Percentiles rank a stretch among this genome's conserved stretches.
Conservation (phyloP, 1,140 invertebrate genomes). For the Diuraphis noxia region DNA sequence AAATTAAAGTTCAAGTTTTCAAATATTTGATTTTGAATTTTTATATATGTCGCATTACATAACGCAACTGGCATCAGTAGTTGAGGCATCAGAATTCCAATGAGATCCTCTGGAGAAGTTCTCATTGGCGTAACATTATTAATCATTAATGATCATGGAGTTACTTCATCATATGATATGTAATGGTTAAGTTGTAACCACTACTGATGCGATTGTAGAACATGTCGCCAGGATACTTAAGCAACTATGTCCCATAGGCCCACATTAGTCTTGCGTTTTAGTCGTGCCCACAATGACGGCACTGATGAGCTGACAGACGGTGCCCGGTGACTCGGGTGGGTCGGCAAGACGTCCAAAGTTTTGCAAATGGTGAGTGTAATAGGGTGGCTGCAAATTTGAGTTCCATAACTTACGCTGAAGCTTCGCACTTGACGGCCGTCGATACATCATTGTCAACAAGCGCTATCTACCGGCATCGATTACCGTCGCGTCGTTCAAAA, state of each 20-base stretch:
- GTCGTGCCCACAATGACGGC: too few species aligned
- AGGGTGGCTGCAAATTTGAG: too few species aligned
- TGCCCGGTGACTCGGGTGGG: too few species aligned
- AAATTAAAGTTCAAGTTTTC: too few species aligned
- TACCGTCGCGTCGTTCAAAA: background rate
- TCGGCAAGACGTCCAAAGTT: background rate
- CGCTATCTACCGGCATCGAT: background rate
- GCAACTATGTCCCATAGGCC: fast-evolving
- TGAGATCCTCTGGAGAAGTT: constrained; percentile 31
- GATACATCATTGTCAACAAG: background rate
- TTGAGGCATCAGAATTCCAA: constrained; percentile 44
- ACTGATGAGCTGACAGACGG: too few species aligned
- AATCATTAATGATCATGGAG: background rate
- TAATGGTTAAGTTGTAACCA: constrained; percentile 53
- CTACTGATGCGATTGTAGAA: constrained; percentile 18
- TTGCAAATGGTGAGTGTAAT: fast-evolving
- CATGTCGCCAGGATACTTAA: background rate
- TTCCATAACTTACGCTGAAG: too few species aligned
- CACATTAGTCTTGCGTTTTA: background rate
- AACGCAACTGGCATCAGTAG: constrained; percentile 41
- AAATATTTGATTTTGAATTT: too few species aligned
- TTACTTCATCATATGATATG: constrained; percentile 47
- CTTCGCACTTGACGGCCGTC: background rate
- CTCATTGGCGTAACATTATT: constrained; percentile 19
- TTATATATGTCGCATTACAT: too few species aligned